Conservation (phyloP, 2,113 vertebrate species). For the Dolichotis patagonum region DNA sequence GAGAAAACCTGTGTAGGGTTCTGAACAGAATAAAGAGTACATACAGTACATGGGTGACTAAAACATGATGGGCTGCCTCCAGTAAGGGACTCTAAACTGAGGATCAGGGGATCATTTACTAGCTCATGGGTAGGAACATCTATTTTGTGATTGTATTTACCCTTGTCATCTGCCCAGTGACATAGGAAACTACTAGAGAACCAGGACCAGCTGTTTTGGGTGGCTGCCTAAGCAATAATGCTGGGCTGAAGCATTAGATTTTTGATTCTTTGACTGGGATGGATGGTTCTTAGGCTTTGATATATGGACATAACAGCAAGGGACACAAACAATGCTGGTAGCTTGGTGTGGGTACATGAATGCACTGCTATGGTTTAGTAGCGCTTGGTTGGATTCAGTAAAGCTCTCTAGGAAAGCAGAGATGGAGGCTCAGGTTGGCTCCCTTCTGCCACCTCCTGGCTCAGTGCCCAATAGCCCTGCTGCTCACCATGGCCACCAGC, state of each 20-base stretch:
- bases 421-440: neutral
- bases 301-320: neutral
- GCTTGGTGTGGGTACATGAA: neutral
- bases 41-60: neutral
- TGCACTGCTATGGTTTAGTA: neutral
- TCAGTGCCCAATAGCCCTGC: neutral
- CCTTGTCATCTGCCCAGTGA: neutral
- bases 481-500: conserved; percentile 88
- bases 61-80: neutral
- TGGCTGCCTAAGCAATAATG: neutral
- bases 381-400: neutral
- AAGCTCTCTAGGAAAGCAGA: conserved; percentile 13
- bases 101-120: neutral
- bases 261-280: conserved; percentile 24
- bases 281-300: neutral
- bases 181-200: conserved; percentile 11
- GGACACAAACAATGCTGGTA: neutral
- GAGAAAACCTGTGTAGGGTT: neutral
- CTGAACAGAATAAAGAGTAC: neutral
- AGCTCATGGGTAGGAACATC: neutral
- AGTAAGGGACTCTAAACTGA: neutral
- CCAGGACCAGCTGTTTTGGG: neutral
- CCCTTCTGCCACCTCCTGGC: conserved; percentile 17
- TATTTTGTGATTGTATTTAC: neutral
- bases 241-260: neutral